These are phyloP conservation scores for Urophycis tenuis DNA, from an alignment of 2,797 vertebrate species.

Conservation along the genomic window DNA sequence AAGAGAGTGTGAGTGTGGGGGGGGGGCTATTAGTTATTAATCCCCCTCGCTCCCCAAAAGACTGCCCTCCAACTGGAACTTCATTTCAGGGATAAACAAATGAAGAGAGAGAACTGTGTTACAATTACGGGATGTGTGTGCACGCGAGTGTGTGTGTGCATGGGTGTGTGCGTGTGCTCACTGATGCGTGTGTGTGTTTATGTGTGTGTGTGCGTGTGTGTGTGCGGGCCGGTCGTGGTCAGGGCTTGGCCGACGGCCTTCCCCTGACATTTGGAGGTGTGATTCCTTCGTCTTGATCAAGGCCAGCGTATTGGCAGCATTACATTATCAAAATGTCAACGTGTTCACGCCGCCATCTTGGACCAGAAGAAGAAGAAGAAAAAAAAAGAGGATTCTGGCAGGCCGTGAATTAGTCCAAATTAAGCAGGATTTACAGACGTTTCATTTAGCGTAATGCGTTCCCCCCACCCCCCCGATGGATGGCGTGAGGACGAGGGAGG, in stretches of 20 bases:
- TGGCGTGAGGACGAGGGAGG: constrained; percentile 22
- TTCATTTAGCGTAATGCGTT: constrained; percentile 51
- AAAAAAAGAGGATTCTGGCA: constrained; percentile 42
- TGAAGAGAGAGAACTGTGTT: constrained; percentile 15
- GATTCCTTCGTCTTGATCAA: constrained; percentile 54
- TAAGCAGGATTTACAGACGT: constrained; percentile 33
- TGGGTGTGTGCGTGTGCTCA: background rate
- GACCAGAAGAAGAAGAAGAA: constrained; percentile 47
- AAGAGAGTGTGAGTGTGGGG: too few relatives aligned
- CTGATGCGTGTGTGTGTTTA: background rate
- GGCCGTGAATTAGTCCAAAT: constrained; percentile 44
- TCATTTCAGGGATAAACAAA: constrained; percentile 42
- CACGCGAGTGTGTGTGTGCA: background rate
- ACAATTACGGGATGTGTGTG: background rate
- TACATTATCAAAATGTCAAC: constrained; percentile 50
- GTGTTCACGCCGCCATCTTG: constrained; percentile 32
- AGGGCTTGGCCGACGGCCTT: constrained; percentile 29
- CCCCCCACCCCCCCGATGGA: constrained; percentile 21
- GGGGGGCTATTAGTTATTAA: constrained; percentile 60
- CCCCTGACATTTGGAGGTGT: constrained; percentile 44
- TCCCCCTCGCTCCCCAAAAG: constrained; percentile 30
- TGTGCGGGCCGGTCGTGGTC: background rate
- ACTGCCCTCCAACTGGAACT: constrained; percentile 44
- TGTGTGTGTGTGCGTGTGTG: constrained; percentile 19
- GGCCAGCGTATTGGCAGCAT: constrained; percentile 47